These are phyloP conservation scores for Callaeas wilsoni DNA, from an alignment of 2,113 vertebrate species.

Conservation along the genomic window DNA sequence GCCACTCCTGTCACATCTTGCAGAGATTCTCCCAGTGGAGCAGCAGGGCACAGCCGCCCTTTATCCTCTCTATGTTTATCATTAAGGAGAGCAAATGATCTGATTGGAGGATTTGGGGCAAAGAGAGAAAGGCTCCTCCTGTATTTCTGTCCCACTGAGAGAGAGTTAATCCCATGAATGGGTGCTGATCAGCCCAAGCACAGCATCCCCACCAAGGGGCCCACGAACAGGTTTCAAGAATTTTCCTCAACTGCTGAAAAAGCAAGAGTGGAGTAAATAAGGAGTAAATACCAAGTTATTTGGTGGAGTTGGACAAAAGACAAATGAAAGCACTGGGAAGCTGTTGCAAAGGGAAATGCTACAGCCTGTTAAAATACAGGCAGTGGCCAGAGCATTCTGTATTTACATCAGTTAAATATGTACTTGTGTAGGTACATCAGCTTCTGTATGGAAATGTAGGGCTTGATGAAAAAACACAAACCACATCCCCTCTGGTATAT, in stretches of 20 bases:
- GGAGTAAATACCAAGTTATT: not conserved
- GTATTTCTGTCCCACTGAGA: not conserved
- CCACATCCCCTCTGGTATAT: not conserved
- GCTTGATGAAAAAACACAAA: not conserved
- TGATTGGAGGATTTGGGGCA: not conserved
- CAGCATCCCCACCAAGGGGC: not conserved
- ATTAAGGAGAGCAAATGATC: not conserved
- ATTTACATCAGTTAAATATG: not conserved
- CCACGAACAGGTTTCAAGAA: accelerated
- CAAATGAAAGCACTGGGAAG: not conserved
- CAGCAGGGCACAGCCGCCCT: not conserved
- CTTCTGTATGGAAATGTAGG: accelerated
- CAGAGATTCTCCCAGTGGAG: not conserved
- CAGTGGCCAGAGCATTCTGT: not conserved
- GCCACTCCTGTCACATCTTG: not conserved
- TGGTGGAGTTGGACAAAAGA: not conserved
- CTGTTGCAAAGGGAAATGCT: not conserved
- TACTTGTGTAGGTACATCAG: too few species aligned
- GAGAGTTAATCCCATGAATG: not conserved
- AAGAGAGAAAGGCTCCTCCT: not conserved
- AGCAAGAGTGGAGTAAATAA: not conserved
- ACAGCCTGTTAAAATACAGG: not conserved
- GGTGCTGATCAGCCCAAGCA: not conserved
- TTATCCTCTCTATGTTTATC: not conserved
- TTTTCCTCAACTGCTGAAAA: not conserved